phyloP scores from a whole-genome alignment of 1,140 invertebrate species.

The Ceratina japonica region DNA sequence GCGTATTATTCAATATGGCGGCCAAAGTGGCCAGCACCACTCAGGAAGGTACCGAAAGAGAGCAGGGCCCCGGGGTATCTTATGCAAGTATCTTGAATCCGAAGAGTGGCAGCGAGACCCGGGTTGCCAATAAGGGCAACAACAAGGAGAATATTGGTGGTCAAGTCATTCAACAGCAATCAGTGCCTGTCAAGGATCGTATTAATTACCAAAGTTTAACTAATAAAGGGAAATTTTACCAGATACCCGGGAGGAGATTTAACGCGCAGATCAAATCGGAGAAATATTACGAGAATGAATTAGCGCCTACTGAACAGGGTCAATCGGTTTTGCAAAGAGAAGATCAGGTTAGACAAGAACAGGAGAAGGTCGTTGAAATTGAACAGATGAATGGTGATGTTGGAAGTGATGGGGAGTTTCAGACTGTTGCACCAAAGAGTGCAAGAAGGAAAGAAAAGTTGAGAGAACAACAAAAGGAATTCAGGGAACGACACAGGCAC shows the following conservation, averaged over 20 bases:
- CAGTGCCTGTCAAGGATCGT: conserved; percentile 43
- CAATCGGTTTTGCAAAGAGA: not conserved
- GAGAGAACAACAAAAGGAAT: conserved; percentile 61
- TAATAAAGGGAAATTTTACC: conserved; percentile 60
- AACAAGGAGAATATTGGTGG: conserved; percentile 79
- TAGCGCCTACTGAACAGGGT: not conserved
- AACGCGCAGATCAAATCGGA: conserved; percentile 31
- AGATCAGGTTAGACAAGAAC: not conserved
- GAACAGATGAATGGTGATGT: conserved; percentile 63
- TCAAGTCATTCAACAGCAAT: conserved; percentile 40
- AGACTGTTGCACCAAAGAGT: conserved; percentile 76
- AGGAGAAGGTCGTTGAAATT: not conserved
- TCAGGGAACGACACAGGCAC: conserved; percentile 65
- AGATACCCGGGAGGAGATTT: conserved; percentile 36
- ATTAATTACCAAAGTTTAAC: conserved; percentile 46
- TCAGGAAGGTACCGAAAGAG: conserved; percentile 65
- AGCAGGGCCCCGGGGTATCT: conserved; percentile 73
- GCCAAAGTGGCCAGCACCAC: conserved; percentile 68
- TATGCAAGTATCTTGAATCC: conserved; percentile 80
- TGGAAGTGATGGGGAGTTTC: conserved; percentile 74
- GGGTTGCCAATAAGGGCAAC: conserved; percentile 67
- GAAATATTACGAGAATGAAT: conserved; percentile 2
- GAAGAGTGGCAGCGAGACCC: conserved; percentile 59
- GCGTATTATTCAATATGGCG: conserved; percentile 71
- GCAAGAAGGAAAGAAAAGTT: conserved; percentile 75